Conservation (phyloP, 2,113 vertebrate genomes). For the Pollachius pollachius region DNA sequence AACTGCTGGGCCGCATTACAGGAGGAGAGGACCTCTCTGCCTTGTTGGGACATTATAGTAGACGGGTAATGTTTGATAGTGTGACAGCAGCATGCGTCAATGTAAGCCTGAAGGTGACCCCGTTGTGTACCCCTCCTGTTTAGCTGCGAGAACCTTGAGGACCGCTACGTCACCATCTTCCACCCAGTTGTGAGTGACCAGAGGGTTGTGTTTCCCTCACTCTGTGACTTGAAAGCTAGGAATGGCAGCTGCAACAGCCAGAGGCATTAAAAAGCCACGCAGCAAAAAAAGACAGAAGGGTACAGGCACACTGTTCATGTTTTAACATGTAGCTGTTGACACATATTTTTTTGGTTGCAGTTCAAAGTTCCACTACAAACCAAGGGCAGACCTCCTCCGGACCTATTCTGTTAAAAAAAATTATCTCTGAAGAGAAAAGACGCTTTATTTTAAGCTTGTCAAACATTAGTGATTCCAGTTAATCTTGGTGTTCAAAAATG, state of each 20-base stretch:
- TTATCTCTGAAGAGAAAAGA: background rate
- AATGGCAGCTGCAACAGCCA: slow-evolving; percentile 49
- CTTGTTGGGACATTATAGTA: slow-evolving; percentile 71
- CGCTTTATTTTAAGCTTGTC: background rate
- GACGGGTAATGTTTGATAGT: slow-evolving; percentile 39
- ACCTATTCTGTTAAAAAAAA: slow-evolving; percentile 15
- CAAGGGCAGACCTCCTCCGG: slow-evolving; percentile 47
- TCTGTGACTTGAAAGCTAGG: slow-evolving; percentile 56
- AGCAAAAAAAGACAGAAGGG: slow-evolving; percentile 23
- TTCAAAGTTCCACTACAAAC: background rate
- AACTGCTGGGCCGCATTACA: slow-evolving; percentile 67
- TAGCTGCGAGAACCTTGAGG: slow-evolving; percentile 60
- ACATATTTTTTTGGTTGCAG: slow-evolving; percentile 34
- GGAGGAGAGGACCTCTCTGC: slow-evolving; percentile 48
- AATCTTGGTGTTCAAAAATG: too few relatives aligned
- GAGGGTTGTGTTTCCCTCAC: slow-evolving; percentile 39
- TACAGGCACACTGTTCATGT: background rate
- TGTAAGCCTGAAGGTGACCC: background rate
- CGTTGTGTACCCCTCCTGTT: background rate
- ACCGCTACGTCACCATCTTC: slow-evolving; percentile 44
- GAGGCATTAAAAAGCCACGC: background rate
- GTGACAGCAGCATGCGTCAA: background rate
- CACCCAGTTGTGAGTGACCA: slow-evolving; percentile 32
- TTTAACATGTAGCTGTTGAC: background rate
- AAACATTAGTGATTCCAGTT: too few relatives aligned